Evolutionary conservation across 2,888 invertebrate genomes (phyloP), one percentile per base, ranked within the genome.

Genomic region (Globia sparganii): DNA sequence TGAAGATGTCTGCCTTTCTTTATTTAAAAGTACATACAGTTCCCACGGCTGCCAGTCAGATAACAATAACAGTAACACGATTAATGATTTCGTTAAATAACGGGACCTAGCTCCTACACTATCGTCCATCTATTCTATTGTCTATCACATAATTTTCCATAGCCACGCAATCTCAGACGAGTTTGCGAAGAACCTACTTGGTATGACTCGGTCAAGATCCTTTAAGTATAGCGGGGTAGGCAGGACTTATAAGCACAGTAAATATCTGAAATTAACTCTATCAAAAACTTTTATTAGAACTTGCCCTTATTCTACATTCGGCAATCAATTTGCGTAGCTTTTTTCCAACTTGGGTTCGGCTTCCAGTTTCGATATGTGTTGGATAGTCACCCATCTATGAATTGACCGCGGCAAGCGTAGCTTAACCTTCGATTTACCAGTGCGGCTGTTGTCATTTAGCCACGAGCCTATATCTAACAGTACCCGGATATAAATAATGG

Each of bases 11-110:
- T n/a, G 11, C 11, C 34, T 68, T 58, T 53, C 34, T 31, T 53
- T 21, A 53, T 40, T 40, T 53, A 25, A 9, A 56, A 66, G 43
- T 25, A 70, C 28, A 58, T 21, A 37, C 31, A 28, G 68, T 87
- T 87, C 79, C 72, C 87, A 85, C 83, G 80, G 28, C 15, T 59
- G 49, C 28, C 58, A 56, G 53, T 46, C 56, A 53, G 49, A 56
- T n/a, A 62, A 65, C 53, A 81, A 65, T 67, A 76, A 77, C 66
- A 75, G 73, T 83, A 82, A 69, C 58, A 72, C 72, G 43, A 77
- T 79, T 49, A 76, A 85, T 53, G 68, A 82, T 75, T 66, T 72
- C 34, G 70, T 84, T 37, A 46, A 71, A 68, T 78, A 86, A 87
- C 87, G 80, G 86, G 62, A 40, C 31, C 31, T 61, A 31, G 68